Evolutionary conservation across 2,113 vertebrate species (phyloP), one percentile per base, ranked within the genome.

Genomic region (Hippocampus barbouri): DNA sequence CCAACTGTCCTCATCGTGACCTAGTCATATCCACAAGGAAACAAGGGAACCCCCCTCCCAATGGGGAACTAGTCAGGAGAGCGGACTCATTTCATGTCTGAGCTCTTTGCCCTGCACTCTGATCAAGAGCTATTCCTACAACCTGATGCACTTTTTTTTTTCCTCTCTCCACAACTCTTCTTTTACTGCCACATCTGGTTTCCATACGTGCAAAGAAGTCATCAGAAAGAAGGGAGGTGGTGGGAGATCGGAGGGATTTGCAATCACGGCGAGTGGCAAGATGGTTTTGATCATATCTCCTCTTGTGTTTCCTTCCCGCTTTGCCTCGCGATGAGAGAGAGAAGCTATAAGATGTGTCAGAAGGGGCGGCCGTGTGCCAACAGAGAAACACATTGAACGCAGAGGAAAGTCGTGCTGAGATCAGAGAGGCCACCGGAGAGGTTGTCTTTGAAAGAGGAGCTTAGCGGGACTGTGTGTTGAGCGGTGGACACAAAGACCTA

Each of bases 151-250:
- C 43, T 79, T 79, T 77, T 70, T 70, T 74, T n/a, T 79, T 21
- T 5, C n/a, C 6, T 54, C 18, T 54, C 53, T n/a, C 53, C 21
- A 43, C 20, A 64, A 66, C 73, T 71, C 79, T 61, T 75, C 74
- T 30, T 76, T 70, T 15, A 59, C 77, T 79, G 65, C 66, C 72
- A 84, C 90, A 92, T 91, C 90, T 93, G 91, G 83, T 88, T 91
- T 85, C 81, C 79, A 90, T 93, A 82, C 89, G 80, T 56, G 66
- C 74, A 78, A 73, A 73, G 73, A 88, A 88, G 83, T 86, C 89
- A 89, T 83, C 73, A 54, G 63, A 75, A 61, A 74, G 78, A 61
- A 21, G 59, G 30, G 43, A 63, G 10, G 66, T 30, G 63, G 34
- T 62, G 20, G 69, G 61, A 62, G 51, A 51, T 57, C 66, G 70